phyloP scores from a whole-genome alignment of 2,797 vertebrate genomes.

The Rhynchonycteris naso region DNA sequence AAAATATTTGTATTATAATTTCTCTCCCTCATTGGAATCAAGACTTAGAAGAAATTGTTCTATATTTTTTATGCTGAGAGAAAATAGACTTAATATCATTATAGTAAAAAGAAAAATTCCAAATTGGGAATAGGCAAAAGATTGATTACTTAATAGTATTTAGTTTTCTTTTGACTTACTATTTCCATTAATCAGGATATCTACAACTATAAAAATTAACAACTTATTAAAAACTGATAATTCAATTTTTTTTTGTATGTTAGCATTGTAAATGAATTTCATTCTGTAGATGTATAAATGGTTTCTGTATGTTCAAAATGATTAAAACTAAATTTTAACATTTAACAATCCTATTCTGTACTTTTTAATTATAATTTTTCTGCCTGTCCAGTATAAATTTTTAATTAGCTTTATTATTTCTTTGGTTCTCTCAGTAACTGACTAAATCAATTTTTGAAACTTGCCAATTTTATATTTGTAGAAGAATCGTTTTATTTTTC shows the following conservation, averaged over 20 bases:
- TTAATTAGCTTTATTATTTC: neutral
- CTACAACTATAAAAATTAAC: neutral
- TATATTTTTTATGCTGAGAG: neutral
- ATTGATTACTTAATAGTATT: neutral
- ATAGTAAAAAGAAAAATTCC: neutral
- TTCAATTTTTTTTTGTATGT: neutral
- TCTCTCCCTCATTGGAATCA: neutral
- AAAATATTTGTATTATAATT: neutral
- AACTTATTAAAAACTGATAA: constrained; percentile 26
- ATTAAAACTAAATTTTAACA: constrained; percentile 27
- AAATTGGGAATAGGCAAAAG: neutral
- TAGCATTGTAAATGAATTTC: constrained; percentile 5
- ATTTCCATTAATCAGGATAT: neutral
- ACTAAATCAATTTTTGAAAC: neutral
- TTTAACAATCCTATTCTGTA: neutral
- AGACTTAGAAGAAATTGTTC: neutral
- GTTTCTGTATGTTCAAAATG: neutral
- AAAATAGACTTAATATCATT: constrained; percentile 42
- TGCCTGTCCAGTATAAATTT: neutral
- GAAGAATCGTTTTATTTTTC: neutral
- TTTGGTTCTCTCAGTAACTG: neutral
- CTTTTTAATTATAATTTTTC: too few species aligned
- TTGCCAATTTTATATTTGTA: constrained; percentile 13
- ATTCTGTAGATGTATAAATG: neutral
- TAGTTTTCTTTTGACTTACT: neutral